phyloP scores from a whole-genome alignment of 2,888 invertebrate genomes.

The Conus canariensis region DNA sequence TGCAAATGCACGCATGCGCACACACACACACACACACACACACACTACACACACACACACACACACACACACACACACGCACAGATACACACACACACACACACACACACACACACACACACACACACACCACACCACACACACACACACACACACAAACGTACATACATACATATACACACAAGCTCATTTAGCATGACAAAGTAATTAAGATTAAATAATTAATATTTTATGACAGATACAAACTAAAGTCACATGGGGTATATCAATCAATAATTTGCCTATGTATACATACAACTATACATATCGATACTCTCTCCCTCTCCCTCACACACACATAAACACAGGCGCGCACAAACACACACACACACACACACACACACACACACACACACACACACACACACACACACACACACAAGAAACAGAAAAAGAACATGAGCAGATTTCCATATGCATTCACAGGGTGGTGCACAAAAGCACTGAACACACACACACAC shows the following conservation, averaged over 20 bases:
- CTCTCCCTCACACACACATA: not conserved
- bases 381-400: not conserved
- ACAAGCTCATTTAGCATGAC: not conserved
- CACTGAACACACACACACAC: too few species aligned
- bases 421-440: too few species aligned
- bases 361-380: not conserved
- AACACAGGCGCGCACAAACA: not conserved
- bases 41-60: not conserved
- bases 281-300: too few species aligned
- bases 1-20: not conserved
- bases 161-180: not conserved
- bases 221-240: too few species aligned
- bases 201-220: not conserved
- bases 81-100: not conserved
- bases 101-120: not conserved
- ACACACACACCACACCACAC: not conserved
- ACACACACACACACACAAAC: not conserved
- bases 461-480: too few species aligned
- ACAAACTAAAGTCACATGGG: too few species aligned
- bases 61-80: constrained; percentile 3
- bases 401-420: not conserved
- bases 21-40: not conserved
- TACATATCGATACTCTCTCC: not conserved
- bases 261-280: not conserved
- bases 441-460: too few species aligned